Base-by-base conservation (phyloP, 2,888 invertebrate species). In the Xylota segnis region DNA sequence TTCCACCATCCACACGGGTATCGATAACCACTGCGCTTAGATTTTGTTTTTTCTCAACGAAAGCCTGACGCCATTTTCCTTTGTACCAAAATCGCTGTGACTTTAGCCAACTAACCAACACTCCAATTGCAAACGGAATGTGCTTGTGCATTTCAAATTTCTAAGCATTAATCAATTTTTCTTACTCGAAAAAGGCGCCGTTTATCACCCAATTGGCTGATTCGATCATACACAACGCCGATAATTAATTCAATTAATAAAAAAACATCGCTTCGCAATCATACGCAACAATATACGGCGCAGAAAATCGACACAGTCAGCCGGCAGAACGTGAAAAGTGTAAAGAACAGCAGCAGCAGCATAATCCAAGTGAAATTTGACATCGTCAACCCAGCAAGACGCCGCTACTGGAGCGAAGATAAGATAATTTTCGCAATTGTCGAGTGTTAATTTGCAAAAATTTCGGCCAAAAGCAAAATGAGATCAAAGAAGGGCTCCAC, bases 401-500 rank as follows among this genome's bases (percentile, higher is more conserved):
- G 84, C 84, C 71, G 75, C 70, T 40, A 47, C 7, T 27, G 59
- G 32, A 50, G 50, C 29, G 54, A 18, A 23, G 14, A 32, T n/a
- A 27, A 18, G 12, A 27, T 32, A 47, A 52, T 40, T 59, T 76
- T 59, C 10, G 27, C 34, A 18, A 1, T 6, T 18, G 4, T 71
- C 5, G 32, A 7, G 32, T 58, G 0, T 5, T 9, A 47, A 14
- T 4, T 14, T 23, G 16, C 7, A 0, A 81, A 61, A 9, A 68
- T 74, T 81, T 68, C 66, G 9, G 40, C 56, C 4, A 63, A 68
- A 61, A 83, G 32, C 56, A 79, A 81, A 54, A 84, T 84, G 84
- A 65, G 81, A 34, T 84, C 84, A 2, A 84, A 84, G 81, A 84
- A 84, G 52, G 75, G 84, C 34, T 84, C 84, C 5, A 84, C 84